Percentiles rank a stretch among this genome's conserved stretches.
These are phyloP conservation scores for Metridium senile DNA, from an alignment of 92 coral and sea anemone species.

Conservation along the genomic window DNA sequence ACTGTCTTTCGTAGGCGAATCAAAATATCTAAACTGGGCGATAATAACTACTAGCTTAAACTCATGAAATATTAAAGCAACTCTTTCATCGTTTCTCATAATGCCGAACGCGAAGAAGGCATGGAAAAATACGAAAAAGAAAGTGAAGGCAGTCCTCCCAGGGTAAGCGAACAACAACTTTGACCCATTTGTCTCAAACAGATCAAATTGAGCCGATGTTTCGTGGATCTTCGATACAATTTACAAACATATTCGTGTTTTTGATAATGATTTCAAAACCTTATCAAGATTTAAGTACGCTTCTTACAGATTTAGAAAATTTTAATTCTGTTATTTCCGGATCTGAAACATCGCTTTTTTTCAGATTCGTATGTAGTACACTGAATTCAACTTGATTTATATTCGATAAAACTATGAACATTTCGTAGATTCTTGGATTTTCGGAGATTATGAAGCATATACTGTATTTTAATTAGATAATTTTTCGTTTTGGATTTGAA, in stretches of 20 bases:
- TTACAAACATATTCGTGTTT: not conserved
- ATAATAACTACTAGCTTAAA: not conserved
- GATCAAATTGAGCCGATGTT: not conserved
- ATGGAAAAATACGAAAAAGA: conserved; percentile 32
- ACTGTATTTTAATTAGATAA: too few species aligned
- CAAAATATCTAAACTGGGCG: conserved; percentile 16
- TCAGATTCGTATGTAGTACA: too few species aligned
- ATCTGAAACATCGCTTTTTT: too few species aligned
- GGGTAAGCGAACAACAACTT: not conserved
- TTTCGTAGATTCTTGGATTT: too few species aligned
- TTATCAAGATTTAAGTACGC: too few species aligned
- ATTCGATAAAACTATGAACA: too few species aligned
- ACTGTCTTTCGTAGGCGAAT: conserved; percentile 11
- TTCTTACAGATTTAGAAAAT: too few species aligned
- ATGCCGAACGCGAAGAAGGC: conserved; percentile 39
- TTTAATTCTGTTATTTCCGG: too few species aligned
- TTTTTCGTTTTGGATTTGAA: too few species aligned
- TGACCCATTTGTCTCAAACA: not conserved
- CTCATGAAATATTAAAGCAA: conserved; percentile 24
- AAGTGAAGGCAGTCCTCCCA: conserved; percentile 23
- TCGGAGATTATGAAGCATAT: too few species aligned
- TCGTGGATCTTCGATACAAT: not conserved
- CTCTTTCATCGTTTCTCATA: not conserved
- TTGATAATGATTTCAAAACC: too few species aligned
- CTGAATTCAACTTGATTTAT: too few species aligned